Percentiles rank a stretch among this genome's conserved stretches.
Evolutionary conservation across 2,797 vertebrate genomes (phyloP).

Genomic region (Falco peregrinus): DNA sequence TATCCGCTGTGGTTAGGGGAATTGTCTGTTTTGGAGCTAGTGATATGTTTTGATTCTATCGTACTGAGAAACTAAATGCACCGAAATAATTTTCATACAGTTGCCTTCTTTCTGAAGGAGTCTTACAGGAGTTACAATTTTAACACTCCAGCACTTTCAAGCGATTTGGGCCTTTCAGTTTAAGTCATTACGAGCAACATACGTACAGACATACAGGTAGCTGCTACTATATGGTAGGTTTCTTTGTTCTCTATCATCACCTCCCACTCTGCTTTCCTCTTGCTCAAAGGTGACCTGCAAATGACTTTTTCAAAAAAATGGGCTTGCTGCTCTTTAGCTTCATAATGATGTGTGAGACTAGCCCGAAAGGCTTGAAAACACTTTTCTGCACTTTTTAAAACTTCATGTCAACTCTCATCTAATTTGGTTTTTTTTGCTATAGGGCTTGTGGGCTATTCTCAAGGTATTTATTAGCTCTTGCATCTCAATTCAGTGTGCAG

Average conservation of each 20-base stretch:
- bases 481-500: slow-evolving; percentile 56
- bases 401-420: slow-evolving; percentile 49
- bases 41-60: neutral
- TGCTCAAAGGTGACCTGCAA: slow-evolving; percentile 66
- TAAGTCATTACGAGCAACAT: neutral
- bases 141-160: neutral
- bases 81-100: neutral
- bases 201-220: neutral
- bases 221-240: neutral
- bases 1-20: neutral
- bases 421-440: slow-evolving; percentile 47
- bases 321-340: slow-evolving; percentile 10
- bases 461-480: slow-evolving; percentile 55
- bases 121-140: neutral
- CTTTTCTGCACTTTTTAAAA: slow-evolving; percentile 27
- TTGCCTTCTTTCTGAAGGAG: neutral
- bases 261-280: neutral
- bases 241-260: slow-evolving; percentile 45
- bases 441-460: slow-evolving; percentile 48
- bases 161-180: neutral
- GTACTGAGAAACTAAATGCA: neutral
- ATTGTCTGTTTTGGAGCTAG: neutral
- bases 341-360: slow-evolving; percentile 55
- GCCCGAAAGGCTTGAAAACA: slow-evolving; percentile 57
- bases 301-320: slow-evolving; percentile 15